A percentile compares a stretch with the other conserved stretches of the same genome.
phyloP scores from a whole-genome alignment of 2,113 vertebrate genomes.

The Triplophysa siluroides region DNA sequence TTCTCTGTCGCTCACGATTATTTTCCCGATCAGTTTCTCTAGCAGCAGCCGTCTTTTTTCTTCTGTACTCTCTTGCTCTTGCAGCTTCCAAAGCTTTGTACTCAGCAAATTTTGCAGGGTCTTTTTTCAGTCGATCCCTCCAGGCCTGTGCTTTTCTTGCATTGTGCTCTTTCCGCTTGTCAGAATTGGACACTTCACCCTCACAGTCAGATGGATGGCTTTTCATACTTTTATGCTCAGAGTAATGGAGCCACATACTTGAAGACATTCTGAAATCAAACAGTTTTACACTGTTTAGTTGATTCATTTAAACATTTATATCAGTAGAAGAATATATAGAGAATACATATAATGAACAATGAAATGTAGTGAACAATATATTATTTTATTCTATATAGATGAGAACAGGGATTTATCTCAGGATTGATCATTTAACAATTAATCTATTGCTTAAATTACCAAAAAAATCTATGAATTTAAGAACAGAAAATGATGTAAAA shows the following conservation, averaged over 20 bases:
- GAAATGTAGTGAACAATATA: too few species aligned
- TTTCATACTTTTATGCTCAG: too few species aligned
- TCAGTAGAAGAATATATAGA: not conserved
- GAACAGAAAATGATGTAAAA: too few species aligned
- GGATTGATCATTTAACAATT: too few species aligned
- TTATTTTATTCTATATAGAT: not conserved
- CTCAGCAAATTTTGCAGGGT: conserved; percentile 14
- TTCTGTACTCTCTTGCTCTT: conserved; percentile 18
- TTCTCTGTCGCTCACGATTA: conserved; percentile 21
- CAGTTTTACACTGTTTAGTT: not conserved
- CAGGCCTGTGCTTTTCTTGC: conserved; percentile 5
- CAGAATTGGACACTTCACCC: conserved; percentile 2
- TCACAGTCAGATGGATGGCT: not conserved
- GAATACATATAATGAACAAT: not conserved
- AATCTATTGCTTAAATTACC: too few species aligned
- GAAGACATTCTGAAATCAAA: conserved; percentile 21
- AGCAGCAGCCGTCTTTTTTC: conserved; percentile 6
- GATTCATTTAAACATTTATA: not conserved
- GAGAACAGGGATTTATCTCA: too few species aligned
- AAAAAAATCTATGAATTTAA: too few species aligned
- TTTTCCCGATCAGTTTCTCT: not conserved
- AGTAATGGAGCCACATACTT: too few species aligned
- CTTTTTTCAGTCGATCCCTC: conserved; percentile 19
- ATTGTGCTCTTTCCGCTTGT: not conserved
- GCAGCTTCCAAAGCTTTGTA: conserved; percentile 23